Conservation (phyloP, 2,888 invertebrate species). For the Phania funesta region DNA sequence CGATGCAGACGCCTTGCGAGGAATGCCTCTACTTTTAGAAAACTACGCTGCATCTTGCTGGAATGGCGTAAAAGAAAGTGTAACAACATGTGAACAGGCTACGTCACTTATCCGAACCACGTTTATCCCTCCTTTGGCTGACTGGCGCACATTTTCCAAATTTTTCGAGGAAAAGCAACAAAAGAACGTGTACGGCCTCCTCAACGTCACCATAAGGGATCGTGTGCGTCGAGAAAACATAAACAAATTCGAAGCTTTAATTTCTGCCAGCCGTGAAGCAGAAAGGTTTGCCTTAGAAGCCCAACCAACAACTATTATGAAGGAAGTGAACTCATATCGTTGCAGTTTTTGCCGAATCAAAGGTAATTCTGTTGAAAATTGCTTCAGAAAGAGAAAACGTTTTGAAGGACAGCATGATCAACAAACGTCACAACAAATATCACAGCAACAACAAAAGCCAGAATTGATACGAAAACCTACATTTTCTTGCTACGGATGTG, state of each 20-base stretch:
- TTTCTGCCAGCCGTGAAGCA: conserved; percentile 44
- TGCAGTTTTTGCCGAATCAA: conserved; percentile 25
- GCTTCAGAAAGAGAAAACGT: conserved; percentile 31
- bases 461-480: neutral
- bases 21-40: conserved; percentile 56
- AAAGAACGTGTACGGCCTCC: conserved; percentile 41
- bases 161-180: conserved; percentile 44
- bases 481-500: conserved; percentile 23
- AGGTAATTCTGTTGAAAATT: neutral
- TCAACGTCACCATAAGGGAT: conserved; percentile 27
- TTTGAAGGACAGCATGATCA: neutral
- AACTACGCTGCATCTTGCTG: conserved; percentile 67
- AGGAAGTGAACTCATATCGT: neutral
- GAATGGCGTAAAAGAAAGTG: conserved; percentile 56
- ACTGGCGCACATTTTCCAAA: conserved; percentile 37
- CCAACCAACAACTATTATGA: neutral
- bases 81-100: conserved; percentile 30
- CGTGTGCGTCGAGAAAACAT: conserved; percentile 38
- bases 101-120: conserved; percentile 11
- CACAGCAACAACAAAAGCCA: neutral
- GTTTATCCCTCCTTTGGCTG: conserved; percentile 32
- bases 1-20: conserved; percentile 57
- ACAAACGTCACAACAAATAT: neutral
- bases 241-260: conserved; percentile 29
- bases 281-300: conserved; percentile 36